A percentile compares a stretch with the other conserved stretches of the same genome.
Evolutionary conservation across 2,113 vertebrate species (phyloP).

Genomic region (Vanacampus margaritifer): DNA sequence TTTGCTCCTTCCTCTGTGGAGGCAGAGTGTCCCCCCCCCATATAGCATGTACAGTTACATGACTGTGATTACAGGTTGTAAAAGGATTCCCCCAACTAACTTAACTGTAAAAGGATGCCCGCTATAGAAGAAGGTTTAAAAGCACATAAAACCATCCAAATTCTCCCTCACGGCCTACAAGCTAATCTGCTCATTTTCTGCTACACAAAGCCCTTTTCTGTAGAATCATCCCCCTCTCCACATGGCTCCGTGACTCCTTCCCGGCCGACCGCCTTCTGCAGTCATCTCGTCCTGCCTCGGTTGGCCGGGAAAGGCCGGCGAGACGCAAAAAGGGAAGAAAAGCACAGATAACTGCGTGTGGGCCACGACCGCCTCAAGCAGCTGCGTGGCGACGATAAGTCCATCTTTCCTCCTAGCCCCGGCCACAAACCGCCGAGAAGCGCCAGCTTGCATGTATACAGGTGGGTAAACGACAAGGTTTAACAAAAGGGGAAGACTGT

Average conservation of each 20-base stretch:
- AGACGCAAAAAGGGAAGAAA: slow-evolving; percentile 52
- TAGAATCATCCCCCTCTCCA: slow-evolving; percentile 24
- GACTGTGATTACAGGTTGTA: slow-evolving; percentile 35
- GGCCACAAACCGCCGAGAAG: slow-evolving; percentile 10
- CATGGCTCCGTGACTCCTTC: slow-evolving; percentile 19
- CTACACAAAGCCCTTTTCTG: slow-evolving; percentile 34
- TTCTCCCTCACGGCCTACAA: slow-evolving; percentile 43
- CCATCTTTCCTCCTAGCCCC: slow-evolving; percentile 42
- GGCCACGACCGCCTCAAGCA: slow-evolving; percentile 21
- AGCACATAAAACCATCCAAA: slow-evolving; percentile 39
- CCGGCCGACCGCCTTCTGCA: slow-evolving; percentile 25
- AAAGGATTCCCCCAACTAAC: slow-evolving; percentile 18
- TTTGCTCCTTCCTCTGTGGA: slow-evolving; percentile 70
- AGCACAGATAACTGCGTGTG: slow-evolving; percentile 61
- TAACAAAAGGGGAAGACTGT: not conserved
- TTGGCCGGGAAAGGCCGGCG: slow-evolving; percentile 43
- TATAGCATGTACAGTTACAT: slow-evolving; percentile 35
- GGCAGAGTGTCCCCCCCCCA: slow-evolving; percentile 40
- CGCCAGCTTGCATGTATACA: slow-evolving; percentile 7
- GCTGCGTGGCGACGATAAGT: slow-evolving; percentile 49
- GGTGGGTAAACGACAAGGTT: not conserved
- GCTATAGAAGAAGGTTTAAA: slow-evolving; percentile 37
- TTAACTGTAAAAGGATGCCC: slow-evolving; percentile 35
- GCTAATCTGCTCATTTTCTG: slow-evolving; percentile 57
- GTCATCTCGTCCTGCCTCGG: slow-evolving; percentile 19